Evolutionary conservation across 2,113 vertebrate genomes (phyloP).

Genomic region (Rhinogobius similis): DNA sequence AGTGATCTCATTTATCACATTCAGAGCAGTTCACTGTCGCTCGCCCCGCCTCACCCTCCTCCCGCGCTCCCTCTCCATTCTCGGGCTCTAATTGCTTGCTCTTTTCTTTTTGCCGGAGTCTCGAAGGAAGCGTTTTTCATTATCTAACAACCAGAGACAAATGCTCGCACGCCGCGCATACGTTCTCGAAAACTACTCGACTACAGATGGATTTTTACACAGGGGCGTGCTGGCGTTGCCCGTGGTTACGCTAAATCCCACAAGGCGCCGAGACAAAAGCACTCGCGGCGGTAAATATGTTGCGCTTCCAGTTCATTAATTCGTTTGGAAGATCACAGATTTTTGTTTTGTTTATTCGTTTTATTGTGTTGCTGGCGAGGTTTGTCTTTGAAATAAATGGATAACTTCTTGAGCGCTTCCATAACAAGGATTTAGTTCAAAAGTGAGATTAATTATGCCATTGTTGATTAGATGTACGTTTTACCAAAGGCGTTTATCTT

Average conservation of each 20-base stretch:
- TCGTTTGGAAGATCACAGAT: neutral
- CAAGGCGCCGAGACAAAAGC: constrained; percentile 27
- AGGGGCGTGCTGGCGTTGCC: constrained; percentile 37
- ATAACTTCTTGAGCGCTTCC: constrained; percentile 46
- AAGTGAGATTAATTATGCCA: constrained; percentile 68
- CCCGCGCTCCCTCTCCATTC: constrained; percentile 52
- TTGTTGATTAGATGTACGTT: constrained; percentile 48
- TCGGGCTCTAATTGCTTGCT: constrained; percentile 64
- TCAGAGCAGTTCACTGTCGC: constrained; percentile 62
- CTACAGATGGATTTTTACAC: constrained; percentile 46
- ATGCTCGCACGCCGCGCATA: constrained; percentile 44
- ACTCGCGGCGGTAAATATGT: constrained; percentile 37
- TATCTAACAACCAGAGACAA: constrained; percentile 66
- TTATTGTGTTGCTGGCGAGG: constrained; percentile 18
- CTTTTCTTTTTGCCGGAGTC: constrained; percentile 66
- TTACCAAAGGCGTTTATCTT: constrained; percentile 49
- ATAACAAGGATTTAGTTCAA: constrained; percentile 68
- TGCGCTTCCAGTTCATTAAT: constrained; percentile 24
- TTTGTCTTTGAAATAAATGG: constrained; percentile 30
- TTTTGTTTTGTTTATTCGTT: constrained; percentile 27
- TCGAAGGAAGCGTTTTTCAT: constrained; percentile 64
- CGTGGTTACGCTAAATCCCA: constrained; percentile 17
- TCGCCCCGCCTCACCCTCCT: constrained; percentile 46
- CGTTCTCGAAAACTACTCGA: constrained; percentile 39
- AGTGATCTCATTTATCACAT: constrained; percentile 79